phyloP scores from a whole-genome alignment of 2,888 invertebrate genomes.

The Caradrina clavipalpis region DNA sequence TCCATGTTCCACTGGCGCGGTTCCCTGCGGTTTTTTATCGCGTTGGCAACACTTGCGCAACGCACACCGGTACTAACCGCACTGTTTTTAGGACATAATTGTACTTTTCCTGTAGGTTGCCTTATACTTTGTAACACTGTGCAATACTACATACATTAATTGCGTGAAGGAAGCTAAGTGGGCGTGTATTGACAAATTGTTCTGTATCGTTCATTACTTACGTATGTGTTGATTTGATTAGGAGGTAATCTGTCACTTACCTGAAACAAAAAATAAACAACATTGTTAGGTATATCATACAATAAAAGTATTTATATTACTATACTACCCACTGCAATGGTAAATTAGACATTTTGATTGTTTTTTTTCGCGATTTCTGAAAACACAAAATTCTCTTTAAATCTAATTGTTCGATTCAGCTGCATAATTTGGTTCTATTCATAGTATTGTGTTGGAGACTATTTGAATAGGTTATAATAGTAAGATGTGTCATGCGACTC shows the following conservation, averaged over 20 bases:
- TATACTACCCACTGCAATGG: too few relatives aligned
- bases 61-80: constrained; percentile 47
- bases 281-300: neutral
- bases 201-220: constrained; percentile 30
- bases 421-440: too few relatives aligned
- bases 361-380: too few relatives aligned
- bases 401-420: too few relatives aligned
- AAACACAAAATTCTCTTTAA: too few relatives aligned
- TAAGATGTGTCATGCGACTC: too few relatives aligned
- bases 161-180: constrained; percentile 37
- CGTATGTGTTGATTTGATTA: constrained; percentile 1
- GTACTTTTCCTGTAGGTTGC: constrained; percentile 58
- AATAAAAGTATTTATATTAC: neutral
- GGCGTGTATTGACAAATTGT: neutral
- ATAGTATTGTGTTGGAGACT: too few relatives aligned
- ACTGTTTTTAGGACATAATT: constrained; percentile 58
- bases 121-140: constrained; percentile 27
- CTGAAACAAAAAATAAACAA: constrained; percentile 50
- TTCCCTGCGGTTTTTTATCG: constrained; percentile 62
- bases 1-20: constrained; percentile 37
- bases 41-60: constrained; percentile 45
- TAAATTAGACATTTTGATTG: too few relatives aligned
- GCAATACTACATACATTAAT: constrained; percentile 41
- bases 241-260: constrained; percentile 42
- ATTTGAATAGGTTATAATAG: too few relatives aligned